Percentiles rank a stretch among this genome's conserved stretches.
Evolutionary conservation across 2,797 vertebrate species (phyloP).

Genomic region (Remorina albescens): DNA sequence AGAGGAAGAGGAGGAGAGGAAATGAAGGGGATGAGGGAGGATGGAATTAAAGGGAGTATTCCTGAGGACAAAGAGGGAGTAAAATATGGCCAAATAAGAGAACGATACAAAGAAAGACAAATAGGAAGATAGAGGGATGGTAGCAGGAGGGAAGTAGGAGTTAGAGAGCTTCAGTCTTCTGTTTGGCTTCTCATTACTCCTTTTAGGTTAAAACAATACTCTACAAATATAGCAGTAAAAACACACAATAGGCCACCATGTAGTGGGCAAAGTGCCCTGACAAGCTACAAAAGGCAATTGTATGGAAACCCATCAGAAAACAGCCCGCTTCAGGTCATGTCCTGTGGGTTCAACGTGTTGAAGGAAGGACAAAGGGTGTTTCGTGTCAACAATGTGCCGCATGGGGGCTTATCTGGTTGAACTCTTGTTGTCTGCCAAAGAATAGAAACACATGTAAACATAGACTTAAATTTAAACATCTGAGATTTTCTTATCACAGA

Average conservation of each 20-base stretch:
- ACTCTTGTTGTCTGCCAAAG: slow-evolving; percentile 15
- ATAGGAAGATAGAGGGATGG: slow-evolving; percentile 48
- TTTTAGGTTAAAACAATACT: slow-evolving; percentile 63
- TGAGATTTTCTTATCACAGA: slow-evolving; percentile 7
- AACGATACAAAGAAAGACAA: slow-evolving; percentile 53
- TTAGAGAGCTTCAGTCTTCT: slow-evolving; percentile 10
- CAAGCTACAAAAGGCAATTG: slow-evolving; percentile 42
- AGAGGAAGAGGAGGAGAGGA: slow-evolving; percentile 26
- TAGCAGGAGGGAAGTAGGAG: slow-evolving; percentile 38
- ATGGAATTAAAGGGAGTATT: slow-evolving; percentile 70
- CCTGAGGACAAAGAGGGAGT: slow-evolving; percentile 37
- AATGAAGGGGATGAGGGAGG: slow-evolving; percentile 39
- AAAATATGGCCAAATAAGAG: slow-evolving; percentile 53
- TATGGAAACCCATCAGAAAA: slow-evolving; percentile 44
- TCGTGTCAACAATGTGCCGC: slow-evolving; percentile 29
- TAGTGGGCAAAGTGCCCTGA: slow-evolving; percentile 36
- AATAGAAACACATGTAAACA: slow-evolving; percentile 24
- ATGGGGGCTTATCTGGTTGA: slow-evolving; percentile 36
- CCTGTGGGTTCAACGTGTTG: slow-evolving; percentile 20
- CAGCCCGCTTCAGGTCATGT: slow-evolving; percentile 37
- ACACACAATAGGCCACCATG: slow-evolving; percentile 23
- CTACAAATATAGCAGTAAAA: slow-evolving; percentile 42
- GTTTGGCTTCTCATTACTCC: slow-evolving; percentile 37
- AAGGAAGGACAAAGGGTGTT: slow-evolving; percentile 35
- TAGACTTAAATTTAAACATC: slow-evolving; percentile 12